These are phyloP conservation scores for Eristalinus aeneus DNA, from an alignment of 2,888 invertebrate genomes.

Conservation along the genomic window DNA sequence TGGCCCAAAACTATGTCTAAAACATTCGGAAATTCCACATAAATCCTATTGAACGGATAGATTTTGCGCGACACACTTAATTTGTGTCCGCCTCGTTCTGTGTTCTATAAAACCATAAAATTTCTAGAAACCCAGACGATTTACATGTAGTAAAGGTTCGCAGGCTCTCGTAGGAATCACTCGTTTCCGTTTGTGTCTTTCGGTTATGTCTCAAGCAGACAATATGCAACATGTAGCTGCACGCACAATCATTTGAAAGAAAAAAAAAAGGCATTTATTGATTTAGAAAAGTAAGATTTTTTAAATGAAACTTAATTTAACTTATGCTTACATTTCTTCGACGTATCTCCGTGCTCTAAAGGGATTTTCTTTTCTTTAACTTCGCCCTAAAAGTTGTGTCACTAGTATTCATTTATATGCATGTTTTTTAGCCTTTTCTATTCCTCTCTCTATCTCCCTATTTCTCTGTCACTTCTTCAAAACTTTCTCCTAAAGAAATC, in stretches of 20 bases:
- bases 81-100: no score
- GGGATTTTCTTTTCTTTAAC: conserved; percentile 28
- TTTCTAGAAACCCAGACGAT: no score
- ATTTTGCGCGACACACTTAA: no score
- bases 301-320: not conserved
- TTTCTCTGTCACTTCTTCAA: conserved; percentile 16
- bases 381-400: conserved; percentile 1
- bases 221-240: conserved; percentile 20
- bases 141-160: no score
- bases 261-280: conserved; percentile 44
- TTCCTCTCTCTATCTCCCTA: not conserved
- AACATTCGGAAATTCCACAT: no score
- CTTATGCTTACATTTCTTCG: not conserved
- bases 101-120: no score
- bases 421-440: conserved; percentile 33
- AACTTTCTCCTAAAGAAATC: conserved; percentile 2
- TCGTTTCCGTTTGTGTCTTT: conserved; percentile 14
- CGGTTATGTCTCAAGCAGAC: not conserved
- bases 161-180: not conserved
- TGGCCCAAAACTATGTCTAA: no score
- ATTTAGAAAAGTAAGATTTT: conserved; percentile 20
- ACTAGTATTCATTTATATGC: conserved; percentile 30
- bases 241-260: conserved; percentile 58
- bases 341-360: conserved; percentile 1
- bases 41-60: no score